Evolutionary conservation across 2,888 invertebrate species (phyloP).

Genomic region (Cheilosia vulpina): DNA sequence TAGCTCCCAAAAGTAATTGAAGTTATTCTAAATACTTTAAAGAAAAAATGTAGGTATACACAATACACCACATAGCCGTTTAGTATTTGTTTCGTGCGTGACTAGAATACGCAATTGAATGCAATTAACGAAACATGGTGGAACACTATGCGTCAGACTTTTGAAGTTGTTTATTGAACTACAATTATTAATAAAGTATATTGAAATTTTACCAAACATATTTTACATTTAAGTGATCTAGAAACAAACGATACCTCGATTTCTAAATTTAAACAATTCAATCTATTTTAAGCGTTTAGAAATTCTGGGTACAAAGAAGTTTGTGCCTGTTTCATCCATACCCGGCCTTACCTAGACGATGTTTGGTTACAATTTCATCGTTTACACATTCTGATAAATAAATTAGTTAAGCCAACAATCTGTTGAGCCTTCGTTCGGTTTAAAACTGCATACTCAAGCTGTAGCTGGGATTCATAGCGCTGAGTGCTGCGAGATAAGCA

Average conservation of each 20-base stretch:
- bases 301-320: background rate
- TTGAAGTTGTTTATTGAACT: background rate
- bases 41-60: constrained; percentile 4
- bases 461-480: too few species aligned
- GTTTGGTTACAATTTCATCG: too few species aligned
- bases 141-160: background rate
- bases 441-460: too few species aligned
- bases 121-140: background rate
- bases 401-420: too few species aligned
- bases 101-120: constrained; percentile 19
- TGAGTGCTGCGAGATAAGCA: too few species aligned
- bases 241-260: background rate
- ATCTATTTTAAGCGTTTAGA: background rate
- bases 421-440: too few species aligned
- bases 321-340: too few species aligned
- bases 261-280: constrained; percentile 7
- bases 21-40: background rate
- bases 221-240: background rate
- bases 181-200: too few species aligned
- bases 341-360: too few species aligned
- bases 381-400: too few species aligned
- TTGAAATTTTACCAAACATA: too few species aligned
- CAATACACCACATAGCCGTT: background rate
- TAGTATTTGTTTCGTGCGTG: constrained; percentile 18
- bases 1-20: background rate